Percentiles rank a stretch among this genome's conserved stretches.
phyloP scores from a whole-genome alignment of 2,888 invertebrate species.

The Philaethria dido region DNA sequence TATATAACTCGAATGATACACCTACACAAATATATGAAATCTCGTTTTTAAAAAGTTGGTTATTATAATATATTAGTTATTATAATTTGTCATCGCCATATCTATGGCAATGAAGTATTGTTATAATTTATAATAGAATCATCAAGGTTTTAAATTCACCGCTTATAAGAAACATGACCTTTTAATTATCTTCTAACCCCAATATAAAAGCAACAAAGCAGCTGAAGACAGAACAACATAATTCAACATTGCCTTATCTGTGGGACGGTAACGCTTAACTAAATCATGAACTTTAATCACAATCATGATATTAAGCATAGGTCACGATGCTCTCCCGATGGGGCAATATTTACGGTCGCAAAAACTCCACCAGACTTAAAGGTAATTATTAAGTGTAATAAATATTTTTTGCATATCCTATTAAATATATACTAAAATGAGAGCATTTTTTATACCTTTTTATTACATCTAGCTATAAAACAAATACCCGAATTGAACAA shows the following conservation, averaged over 20 bases:
- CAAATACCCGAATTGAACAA: constrained; percentile 32
- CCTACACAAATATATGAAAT: too few species aligned
- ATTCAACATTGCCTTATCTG: constrained; percentile 73
- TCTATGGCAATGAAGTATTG: not conserved
- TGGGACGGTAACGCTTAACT: constrained; percentile 55
- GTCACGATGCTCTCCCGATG: constrained; percentile 74
- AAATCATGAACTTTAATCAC: constrained; percentile 78
- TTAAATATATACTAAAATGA: constrained; percentile 48
- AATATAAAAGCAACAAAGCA: constrained; percentile 74
- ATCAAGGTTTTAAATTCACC: constrained; percentile 78
- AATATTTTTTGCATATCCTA: constrained; percentile 63
- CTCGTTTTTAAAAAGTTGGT: too few species aligned
- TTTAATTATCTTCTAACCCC: constrained; percentile 73
- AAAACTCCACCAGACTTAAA: constrained; percentile 59
- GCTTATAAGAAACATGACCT: constrained; percentile 79
- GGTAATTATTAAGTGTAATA: constrained; percentile 58
- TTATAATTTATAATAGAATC: constrained; percentile 63
- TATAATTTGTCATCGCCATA: not conserved
- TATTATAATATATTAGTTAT: not conserved
- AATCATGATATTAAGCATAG: constrained; percentile 74
- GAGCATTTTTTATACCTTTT: constrained; percentile 11
- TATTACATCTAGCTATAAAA: not conserved
- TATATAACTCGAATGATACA: too few species aligned
- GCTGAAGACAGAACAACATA: constrained; percentile 74
- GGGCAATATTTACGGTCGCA: constrained; percentile 70